Evolutionary conservation across 1,140 invertebrate genomes (phyloP), one percentile per base, ranked within the genome.

Genomic region (Anastrepha obliqua): DNA sequence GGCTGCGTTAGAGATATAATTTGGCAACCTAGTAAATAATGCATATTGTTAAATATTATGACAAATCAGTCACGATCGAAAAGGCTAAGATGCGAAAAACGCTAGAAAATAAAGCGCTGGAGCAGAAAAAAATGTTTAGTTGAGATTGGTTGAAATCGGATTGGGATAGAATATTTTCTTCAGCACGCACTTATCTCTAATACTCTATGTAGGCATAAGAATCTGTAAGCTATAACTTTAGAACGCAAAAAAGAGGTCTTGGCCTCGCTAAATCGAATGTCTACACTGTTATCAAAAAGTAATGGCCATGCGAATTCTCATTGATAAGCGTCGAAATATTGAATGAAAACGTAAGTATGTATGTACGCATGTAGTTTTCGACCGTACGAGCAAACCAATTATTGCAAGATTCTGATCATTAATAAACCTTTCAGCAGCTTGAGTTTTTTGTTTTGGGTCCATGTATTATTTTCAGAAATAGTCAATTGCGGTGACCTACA

Each of bases 301-400:
- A 42, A 29, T 13, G 0, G 5, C 8, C 29, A 39, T 11, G 13
- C 29, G 29, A 39, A 13, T 42, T 2, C 29, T 39, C 20, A 67
- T 67, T 67, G 64, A 67, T 67, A 74, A 74, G 70, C 39, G 1
- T 74, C 44, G 47, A 74, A 44, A 13, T 47, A 44, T 74, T 74
- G 44, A 74, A 74, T 74, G 70, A 74, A 74, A 9, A 47, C 15
- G 9, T 47, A 74, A 44, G 42, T 47, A 44, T 47, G 7, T 51
- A 6, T 67, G 20, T 42, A n/a, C 13, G 39, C 6, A 39, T 67
- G 39, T 29, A 39, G 29, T 42, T 55, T 55, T 5, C 15, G n/a
- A 62, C 4, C 60, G 60, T 17, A 17, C n/a, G 60, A n/a, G 60
- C 15, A 62, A 62, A n/a, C 60, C 11, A n/a, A 3, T 17, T n/a